phyloP scores from a whole-genome alignment of 2,888 invertebrate species.

The Pteria penguin region DNA sequence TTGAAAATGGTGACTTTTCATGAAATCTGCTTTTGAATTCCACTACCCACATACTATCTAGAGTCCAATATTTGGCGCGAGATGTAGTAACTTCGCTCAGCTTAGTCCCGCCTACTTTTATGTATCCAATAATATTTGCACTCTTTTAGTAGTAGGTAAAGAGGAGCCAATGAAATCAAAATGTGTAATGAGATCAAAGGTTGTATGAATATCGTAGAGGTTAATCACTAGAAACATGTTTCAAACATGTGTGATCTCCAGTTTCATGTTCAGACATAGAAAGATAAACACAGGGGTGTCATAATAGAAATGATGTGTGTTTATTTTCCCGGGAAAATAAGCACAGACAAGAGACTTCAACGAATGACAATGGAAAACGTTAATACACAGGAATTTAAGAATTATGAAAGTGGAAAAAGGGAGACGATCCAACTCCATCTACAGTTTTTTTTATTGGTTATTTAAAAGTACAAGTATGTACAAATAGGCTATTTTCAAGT shows the following conservation, averaged over 20 bases:
- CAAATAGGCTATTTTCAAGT: no score
- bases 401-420: no score
- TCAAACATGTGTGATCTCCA: conserved; percentile 29
- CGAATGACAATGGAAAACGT: background rate
- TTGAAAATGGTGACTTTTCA: background rate
- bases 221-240: conserved; percentile 57
- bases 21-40: background rate
- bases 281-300: background rate
- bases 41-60: conserved; percentile 11
- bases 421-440: no score
- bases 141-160: background rate
- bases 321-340: conserved; percentile 28
- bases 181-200: conserved; percentile 27
- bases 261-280: background rate
- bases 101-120: conserved; percentile 54
- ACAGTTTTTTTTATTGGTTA: no score
- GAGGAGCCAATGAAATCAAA: conserved; percentile 50
- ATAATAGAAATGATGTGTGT: background rate
- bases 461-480: no score
- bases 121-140: conserved; percentile 55
- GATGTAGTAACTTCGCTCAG: conserved; percentile 63
- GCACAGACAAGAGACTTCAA: conserved; percentile 9
- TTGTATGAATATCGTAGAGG: conserved; percentile 45
- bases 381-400: no score
- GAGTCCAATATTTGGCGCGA: conserved; percentile 65